Conservation (phyloP, 2,113 vertebrate species). For the Tor tambroides region DNA sequence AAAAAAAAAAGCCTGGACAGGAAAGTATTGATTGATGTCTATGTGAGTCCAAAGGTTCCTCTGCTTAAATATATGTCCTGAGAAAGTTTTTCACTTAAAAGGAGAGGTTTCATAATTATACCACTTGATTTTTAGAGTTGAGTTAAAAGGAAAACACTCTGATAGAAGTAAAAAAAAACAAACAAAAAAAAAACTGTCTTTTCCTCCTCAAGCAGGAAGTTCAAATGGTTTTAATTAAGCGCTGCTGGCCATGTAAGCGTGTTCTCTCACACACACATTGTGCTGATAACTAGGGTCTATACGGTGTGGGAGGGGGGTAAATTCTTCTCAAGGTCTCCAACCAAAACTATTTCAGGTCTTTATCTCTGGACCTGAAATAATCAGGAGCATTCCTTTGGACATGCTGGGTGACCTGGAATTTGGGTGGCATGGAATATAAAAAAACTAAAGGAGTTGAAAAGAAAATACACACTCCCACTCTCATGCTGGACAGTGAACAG, state of each 20-base stretch:
- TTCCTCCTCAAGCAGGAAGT: constrained; percentile 31
- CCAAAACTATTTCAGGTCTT: background rate
- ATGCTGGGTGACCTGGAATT: background rate
- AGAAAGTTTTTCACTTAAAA: background rate
- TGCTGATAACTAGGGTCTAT: background rate
- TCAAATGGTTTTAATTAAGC: constrained; percentile 64
- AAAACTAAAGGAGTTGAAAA: background rate
- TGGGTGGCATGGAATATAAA: constrained; percentile 14
- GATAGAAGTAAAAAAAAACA: constrained; percentile 33
- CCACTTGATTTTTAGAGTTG: background rate
- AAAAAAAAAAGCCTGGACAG: background rate
- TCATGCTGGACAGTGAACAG: constrained; percentile 17
- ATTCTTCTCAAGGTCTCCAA: background rate
- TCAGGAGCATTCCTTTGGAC: background rate
- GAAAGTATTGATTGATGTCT: background rate
- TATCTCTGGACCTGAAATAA: constrained; percentile 1
- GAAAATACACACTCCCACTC: background rate
- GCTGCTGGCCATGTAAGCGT: constrained; percentile 37
- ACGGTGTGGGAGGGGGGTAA: background rate
- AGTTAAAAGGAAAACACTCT: constrained; percentile 16
- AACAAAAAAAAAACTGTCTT: background rate
- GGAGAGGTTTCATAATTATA: background rate
- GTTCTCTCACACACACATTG: constrained; percentile 13
- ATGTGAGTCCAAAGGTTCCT: background rate
- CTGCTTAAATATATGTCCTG: background rate